These are phyloP conservation scores for Lasioglossum calceatum DNA, from an alignment of 2,888 invertebrate genomes.

Conservation along the genomic window DNA sequence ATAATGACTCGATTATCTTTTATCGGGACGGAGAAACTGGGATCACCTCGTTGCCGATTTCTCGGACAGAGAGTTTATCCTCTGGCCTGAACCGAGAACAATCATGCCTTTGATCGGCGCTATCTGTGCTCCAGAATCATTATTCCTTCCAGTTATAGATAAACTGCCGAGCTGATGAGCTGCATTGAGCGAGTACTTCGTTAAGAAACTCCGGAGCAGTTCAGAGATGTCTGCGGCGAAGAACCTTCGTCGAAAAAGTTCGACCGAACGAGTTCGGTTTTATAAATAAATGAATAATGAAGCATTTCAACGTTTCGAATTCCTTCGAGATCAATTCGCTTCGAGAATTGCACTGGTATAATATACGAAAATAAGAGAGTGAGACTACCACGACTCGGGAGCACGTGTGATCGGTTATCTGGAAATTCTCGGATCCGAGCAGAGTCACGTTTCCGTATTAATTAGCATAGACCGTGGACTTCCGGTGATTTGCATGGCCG, in stretches of 20 bases:
- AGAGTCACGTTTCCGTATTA: not conserved
- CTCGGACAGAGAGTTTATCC: not conserved
- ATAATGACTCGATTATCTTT: constrained; percentile 7
- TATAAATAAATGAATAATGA: too few relatives aligned
- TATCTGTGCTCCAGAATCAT: not conserved
- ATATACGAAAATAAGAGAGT: not conserved
- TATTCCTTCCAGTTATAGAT: not conserved
- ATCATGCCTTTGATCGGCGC: not conserved
- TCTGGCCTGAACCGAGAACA: not conserved
- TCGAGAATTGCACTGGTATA: not conserved
- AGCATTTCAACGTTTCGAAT: too few relatives aligned
- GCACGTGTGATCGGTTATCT: not conserved
- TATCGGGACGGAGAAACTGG: not conserved
- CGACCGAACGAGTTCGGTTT: not conserved
- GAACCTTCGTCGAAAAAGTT: not conserved
- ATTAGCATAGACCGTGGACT: constrained; percentile 19
- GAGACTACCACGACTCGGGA: not conserved
- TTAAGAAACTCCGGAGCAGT: not conserved
- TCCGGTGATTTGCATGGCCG: constrained; percentile 35
- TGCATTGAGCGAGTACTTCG: not conserved
- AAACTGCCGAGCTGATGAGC: not conserved
- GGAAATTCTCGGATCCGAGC: not conserved
- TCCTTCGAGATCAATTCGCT: too few relatives aligned
- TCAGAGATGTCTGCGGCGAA: not conserved
- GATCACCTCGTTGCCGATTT: not conserved